These are phyloP conservation scores for Amia ocellicauda DNA, from an alignment of 2,113 vertebrate species.

Conservation along the genomic window DNA sequence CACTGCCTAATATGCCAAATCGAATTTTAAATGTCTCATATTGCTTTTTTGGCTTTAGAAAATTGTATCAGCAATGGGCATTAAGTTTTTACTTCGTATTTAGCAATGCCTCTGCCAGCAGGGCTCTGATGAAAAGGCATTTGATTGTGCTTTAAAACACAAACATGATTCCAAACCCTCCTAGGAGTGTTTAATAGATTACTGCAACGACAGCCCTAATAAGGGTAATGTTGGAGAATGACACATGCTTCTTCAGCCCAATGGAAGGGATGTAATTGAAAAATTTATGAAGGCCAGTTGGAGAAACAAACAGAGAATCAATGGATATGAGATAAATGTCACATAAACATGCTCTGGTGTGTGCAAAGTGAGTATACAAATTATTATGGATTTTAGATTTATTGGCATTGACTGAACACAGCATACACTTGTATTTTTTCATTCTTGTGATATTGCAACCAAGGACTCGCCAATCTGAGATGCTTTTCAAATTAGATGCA, in stretches of 20 bases:
- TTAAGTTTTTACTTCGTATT: not conserved
- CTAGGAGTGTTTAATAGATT: not conserved
- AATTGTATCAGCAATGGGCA: not conserved
- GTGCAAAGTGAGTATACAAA: not conserved
- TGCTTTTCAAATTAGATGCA: not conserved
- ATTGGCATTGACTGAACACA: not conserved
- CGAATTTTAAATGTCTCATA: constrained; percentile 2
- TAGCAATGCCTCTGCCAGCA: not conserved
- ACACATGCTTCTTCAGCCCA: constrained; percentile 10
- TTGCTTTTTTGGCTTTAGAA: not conserved
- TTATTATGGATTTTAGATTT: constrained; percentile 10
- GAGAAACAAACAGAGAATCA: constrained; percentile 14
- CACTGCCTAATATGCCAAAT: not conserved
- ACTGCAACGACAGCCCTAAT: constrained; percentile 3
- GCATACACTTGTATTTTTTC: not conserved
- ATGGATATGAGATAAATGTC: constrained; percentile 16
- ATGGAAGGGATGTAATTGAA: constrained; percentile 12
- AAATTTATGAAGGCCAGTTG: constrained; percentile 21
- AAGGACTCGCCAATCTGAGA: not conserved
- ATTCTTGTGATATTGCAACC: not conserved
- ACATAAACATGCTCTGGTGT: not conserved
- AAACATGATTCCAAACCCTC: constrained; percentile 1
- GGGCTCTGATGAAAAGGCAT: not conserved
- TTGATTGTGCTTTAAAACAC: constrained; percentile 5
- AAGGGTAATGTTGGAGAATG: constrained; percentile 1